Base-by-base conservation (phyloP, 64 coral and sea anemone species). In the Pocillopora damicornis region DNA sequence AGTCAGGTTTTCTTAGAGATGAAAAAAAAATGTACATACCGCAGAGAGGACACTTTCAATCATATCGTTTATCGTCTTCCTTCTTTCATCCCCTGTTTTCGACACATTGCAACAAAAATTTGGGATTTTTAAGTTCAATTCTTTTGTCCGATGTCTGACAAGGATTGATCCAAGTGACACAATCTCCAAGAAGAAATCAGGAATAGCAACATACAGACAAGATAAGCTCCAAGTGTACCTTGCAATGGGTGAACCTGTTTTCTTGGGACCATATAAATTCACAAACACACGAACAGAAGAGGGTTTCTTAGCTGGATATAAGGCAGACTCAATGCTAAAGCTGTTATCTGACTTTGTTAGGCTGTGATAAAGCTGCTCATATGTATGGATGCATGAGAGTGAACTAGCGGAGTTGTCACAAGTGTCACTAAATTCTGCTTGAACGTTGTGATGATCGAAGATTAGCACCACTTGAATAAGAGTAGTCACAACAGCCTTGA, bases 121-220 rank as follows among this genome's bases (percentile, higher is more conserved):
- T 35, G 77, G 77, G 35, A 79, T 60, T 11, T 0, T 58, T 7
- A 79, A 0, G 1, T 79, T 25, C n/a, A 79, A 14, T 11, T 60
- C 18, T 79, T 79, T 16, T 13, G 57, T 79, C 2, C 17, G 20
- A 5, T 15, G 17, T 25, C 17, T 61, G 0, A 79, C 77, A 22
- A 79, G 77, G 6, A 79, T 61, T 26, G 77, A 79, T 16, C 77
- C 77, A 2, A 79, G 57, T 9, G 77, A 79, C 57, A 6, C 5
- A 1, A 79, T 10, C 14, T 79, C 38, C 1, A 79, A 58, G 77
- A 79, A 56, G 10, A 20, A 0, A 22, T 18, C 8, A 23, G 77
- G 77, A 60, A 79, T 1, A 60, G 77, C 77, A 79, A 26, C 77
- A 35, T 79, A 79, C 7, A 79, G 38, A 79, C 77, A 79, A 18